A percentile compares a stretch with the other conserved stretches of the same genome.
Conservation (phyloP, 2,113 vertebrate genomes). For the Rallus limicola region DNA sequence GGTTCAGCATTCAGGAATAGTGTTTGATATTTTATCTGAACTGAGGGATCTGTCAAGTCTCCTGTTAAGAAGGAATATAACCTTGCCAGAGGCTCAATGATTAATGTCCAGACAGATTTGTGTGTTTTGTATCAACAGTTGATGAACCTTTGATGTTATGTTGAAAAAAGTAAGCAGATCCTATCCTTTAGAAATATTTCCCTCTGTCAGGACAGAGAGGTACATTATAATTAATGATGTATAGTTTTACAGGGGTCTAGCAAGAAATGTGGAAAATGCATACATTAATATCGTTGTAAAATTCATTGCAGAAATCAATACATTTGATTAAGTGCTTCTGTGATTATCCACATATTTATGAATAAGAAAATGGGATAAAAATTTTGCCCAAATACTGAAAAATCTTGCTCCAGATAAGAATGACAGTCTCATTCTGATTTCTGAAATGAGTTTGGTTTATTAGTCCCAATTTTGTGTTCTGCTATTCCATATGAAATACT, state of each 20-base stretch:
- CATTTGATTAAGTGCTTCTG: background rate
- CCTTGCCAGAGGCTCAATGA: background rate
- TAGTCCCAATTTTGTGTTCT: background rate
- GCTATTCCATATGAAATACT: background rate
- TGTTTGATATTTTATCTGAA: constrained; percentile 13
- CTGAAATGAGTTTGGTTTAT: background rate
- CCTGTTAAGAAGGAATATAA: background rate
- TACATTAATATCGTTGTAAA: background rate
- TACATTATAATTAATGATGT: background rate
- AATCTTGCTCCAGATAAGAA: background rate
- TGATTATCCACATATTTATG: background rate
- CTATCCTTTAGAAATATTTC: background rate
- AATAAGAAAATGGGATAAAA: background rate
- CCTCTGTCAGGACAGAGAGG: background rate
- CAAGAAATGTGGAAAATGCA: background rate
- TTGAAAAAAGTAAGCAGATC: background rate
- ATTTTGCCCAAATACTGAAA: background rate
- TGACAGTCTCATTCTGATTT: background rate
- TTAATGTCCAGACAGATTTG: constrained; percentile 8
- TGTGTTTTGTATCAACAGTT: background rate
- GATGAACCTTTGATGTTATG: background rate
- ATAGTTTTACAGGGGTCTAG: background rate
- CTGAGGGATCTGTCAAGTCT: background rate
- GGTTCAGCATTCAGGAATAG: background rate
- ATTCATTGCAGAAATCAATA: background rate